Conservation (phyloP, 2,888 invertebrate genomes). For the Hoplodrina blanda region DNA sequence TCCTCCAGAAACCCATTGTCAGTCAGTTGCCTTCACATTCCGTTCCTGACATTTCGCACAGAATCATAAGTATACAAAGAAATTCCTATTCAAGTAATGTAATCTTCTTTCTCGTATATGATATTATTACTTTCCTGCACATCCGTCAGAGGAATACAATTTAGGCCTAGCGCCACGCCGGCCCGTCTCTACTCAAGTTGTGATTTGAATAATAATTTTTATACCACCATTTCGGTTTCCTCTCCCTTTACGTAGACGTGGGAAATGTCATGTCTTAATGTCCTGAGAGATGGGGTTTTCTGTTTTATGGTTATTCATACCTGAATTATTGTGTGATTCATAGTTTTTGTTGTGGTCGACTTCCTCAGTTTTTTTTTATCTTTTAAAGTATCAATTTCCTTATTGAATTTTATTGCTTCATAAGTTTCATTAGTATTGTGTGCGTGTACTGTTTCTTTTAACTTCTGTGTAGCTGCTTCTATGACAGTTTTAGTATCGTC, state of each 20-base stretch:
- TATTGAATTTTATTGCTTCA: slow-evolving; percentile 47
- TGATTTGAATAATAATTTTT: slow-evolving; percentile 90
- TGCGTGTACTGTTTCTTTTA: slow-evolving; percentile 28
- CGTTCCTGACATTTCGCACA: slow-evolving; percentile 28
- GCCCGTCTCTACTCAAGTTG: slow-evolving; percentile 80
- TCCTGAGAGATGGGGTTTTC: slow-evolving; percentile 77
- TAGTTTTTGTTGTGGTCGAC: slow-evolving; percentile 53
- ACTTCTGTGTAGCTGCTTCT: slow-evolving; percentile 20
- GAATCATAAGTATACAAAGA: slow-evolving; percentile 59
- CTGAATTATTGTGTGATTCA: slow-evolving; percentile 60
- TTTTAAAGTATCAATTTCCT: slow-evolving; percentile 49
- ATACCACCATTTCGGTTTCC: slow-evolving; percentile 88
- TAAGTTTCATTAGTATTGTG: slow-evolving; percentile 32
- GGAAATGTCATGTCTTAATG: slow-evolving; percentile 87
- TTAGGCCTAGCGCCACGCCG: slow-evolving; percentile 86
- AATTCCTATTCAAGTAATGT: slow-evolving; percentile 71
- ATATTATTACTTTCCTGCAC: slow-evolving; percentile 84
- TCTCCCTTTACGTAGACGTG: slow-evolving; percentile 86
- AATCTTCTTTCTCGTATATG: slow-evolving; percentile 65
- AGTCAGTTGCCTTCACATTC: slow-evolving; percentile 7
- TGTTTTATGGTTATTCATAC: slow-evolving; percentile 70
- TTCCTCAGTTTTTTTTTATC: slow-evolving; percentile 49
- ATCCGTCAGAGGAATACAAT: slow-evolving; percentile 87
- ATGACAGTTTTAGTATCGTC: slow-evolving; percentile 20
- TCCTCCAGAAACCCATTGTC: slow-evolving; percentile 12